Base-by-base conservation (phyloP, 2,888 invertebrate species). In the Sphinx pinastri region DNA sequence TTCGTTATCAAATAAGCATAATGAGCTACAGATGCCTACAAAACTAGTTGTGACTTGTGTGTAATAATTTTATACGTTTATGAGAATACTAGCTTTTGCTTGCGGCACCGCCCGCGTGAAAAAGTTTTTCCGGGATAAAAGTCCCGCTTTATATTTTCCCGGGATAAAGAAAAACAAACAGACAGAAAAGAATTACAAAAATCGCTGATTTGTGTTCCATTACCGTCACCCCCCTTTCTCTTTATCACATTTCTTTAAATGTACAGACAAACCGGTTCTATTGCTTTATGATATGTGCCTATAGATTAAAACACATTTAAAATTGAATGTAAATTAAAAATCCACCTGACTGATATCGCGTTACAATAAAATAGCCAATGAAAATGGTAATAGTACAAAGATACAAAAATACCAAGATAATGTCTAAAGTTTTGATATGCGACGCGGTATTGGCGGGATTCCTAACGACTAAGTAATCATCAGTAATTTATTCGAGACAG, bases 401-500 rank as follows among this genome's bases (percentile, higher is more conserved):
- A 60, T 67, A 59, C 68, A 66, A 52, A 70, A 67, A 14, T 70
- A 68, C 55, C 63, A 63, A 47, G 63, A 63, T 70, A 68, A 71
- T 71, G 70, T 54, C 51, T 68, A 54, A 70, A 59, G 49, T 66
- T 66, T 55, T 60, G 57, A 68, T 59, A 67, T 59, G 49, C 67
- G 71, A 47, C 63, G 47, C 19, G 49, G 19, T 63, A 63, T 63
- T 47, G 63, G 63, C 77, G 74, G 78, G 75, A 77, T 78, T 77
- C 75, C 73, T 72, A 73, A 74, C 74, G 77, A 75, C 76, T 63
- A 63, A 49, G 63, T 78, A 79, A 80, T 81, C 71, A 75, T 70
- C 51, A 63, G 76, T 80, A 80, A 81, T 82, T 82, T 82, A 81
- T 82, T 75, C 77, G 72, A 78, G 75, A 79, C 78, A 79, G 75